Percentiles rank a stretch among this genome's conserved stretches.
Evolutionary conservation across 2,888 invertebrate species (phyloP).

Genomic region (Stenodema calcarata): DNA sequence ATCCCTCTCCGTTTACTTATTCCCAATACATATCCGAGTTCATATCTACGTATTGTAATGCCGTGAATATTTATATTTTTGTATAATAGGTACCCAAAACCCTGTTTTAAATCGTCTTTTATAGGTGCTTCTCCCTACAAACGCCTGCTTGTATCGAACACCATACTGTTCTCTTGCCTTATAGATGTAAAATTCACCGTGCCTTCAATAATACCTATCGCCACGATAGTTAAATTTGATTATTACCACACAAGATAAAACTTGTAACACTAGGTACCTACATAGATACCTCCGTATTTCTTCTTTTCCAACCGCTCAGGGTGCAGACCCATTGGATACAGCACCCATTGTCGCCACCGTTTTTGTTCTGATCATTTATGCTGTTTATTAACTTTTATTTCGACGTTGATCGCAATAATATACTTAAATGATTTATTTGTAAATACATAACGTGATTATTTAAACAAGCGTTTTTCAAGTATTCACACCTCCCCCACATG

Average conservation of each 20-base stretch:
- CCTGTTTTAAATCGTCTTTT: neutral
- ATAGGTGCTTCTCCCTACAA: neutral
- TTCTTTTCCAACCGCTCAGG: neutral
- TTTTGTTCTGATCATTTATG: neutral
- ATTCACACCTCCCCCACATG: neutral
- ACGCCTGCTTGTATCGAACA: neutral
- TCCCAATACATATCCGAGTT: neutral
- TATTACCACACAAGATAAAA: no score
- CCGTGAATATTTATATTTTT: neutral
- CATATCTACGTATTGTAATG: neutral
- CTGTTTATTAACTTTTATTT: neutral
- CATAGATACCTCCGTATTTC: neutral
- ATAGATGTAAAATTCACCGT: neutral
- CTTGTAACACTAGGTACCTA: no score
- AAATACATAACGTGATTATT: neutral
- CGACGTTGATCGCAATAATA: neutral
- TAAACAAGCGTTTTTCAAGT: neutral
- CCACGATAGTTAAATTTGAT: no score
- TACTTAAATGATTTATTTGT: neutral
- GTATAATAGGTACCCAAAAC: neutral
- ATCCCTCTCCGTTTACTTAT: neutral
- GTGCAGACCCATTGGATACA: neutral
- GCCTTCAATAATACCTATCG: neutral
- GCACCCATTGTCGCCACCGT: neutral
- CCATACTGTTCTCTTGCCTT: neutral